A percentile compares a stretch with the other conserved stretches of the same genome.
phyloP scores from a whole-genome alignment of 1,140 invertebrate species.

The Heliconius congener region DNA sequence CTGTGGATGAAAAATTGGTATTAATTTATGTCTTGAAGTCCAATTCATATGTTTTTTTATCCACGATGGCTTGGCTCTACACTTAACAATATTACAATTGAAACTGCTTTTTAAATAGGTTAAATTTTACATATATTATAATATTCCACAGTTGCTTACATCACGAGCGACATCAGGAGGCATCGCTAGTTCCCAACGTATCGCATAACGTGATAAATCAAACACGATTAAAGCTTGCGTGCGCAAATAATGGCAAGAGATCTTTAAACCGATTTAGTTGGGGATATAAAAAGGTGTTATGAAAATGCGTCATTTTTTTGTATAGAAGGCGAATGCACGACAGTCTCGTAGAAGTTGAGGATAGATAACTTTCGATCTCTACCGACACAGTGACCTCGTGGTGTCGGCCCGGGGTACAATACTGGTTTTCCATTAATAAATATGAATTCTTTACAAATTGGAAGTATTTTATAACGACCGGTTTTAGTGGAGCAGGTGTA shows the following conservation, averaged over 20 bases:
- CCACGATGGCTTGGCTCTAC: not conserved
- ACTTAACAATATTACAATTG: not conserved
- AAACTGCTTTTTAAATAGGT: not conserved
- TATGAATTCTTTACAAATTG: slow-evolving; percentile 38
- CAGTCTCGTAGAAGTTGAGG: not conserved
- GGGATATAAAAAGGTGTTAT: not conserved
- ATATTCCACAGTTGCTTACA: not conserved
- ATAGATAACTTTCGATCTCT: slow-evolving; percentile 39
- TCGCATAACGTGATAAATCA: slow-evolving; percentile 11
- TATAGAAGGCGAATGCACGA: slow-evolving; percentile 17
- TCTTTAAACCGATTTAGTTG: slow-evolving; percentile 7
- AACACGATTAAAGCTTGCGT: not conserved
- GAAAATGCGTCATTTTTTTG: not conserved
- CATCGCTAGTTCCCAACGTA: not conserved
- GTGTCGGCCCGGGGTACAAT: slow-evolving; percentile 17
- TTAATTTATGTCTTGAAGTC: too few relatives aligned
- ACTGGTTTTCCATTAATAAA: slow-evolving; percentile 41
- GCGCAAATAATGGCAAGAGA: slow-evolving; percentile 9
- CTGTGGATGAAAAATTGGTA: slow-evolving; percentile 51
- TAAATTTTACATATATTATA: not conserved
- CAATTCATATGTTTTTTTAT: not conserved
- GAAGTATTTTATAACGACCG: slow-evolving; percentile 41
- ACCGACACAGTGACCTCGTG: slow-evolving; percentile 45
- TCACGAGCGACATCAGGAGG: not conserved
- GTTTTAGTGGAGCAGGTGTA: slow-evolving; percentile 42